Evolutionary conservation across 2,113 vertebrate species (phyloP).

Genomic region (Lichenostomus cassidix): DNA sequence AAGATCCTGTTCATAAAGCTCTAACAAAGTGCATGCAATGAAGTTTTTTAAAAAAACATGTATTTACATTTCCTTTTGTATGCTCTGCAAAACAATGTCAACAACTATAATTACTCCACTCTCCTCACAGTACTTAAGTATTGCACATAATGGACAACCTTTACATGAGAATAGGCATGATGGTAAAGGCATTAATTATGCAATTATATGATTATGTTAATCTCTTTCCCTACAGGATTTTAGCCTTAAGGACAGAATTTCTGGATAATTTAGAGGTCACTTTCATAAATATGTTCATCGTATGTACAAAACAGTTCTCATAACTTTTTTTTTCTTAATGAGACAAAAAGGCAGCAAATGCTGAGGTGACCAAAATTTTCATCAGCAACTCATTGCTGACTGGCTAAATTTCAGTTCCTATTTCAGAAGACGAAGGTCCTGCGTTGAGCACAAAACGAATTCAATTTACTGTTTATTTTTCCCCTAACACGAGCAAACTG

Average conservation of each 20-base stretch:
- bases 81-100: not conserved
- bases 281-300: not conserved
- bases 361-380: not conserved
- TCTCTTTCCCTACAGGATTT: not conserved
- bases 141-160: not conserved
- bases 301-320: not conserved
- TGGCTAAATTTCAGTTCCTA: not conserved
- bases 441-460: not conserved
- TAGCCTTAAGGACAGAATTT: not conserved
- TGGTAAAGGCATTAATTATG: not conserved
- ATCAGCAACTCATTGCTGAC: not conserved
- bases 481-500: not conserved
- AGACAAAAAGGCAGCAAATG: not conserved
- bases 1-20: not conserved
- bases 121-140: not conserved
- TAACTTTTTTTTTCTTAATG: not conserved
- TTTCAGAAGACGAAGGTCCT: not conserved
- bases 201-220: not conserved
- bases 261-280: not conserved
- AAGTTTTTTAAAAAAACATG: not conserved
- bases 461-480: not conserved
- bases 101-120: not conserved
- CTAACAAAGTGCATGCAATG: not conserved
- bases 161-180: not conserved
- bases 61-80: not conserved